Evolutionary conservation across 2,888 invertebrate species (phyloP), one percentile per base, ranked within the genome.

Genomic region (Acrobasis repandana): DNA sequence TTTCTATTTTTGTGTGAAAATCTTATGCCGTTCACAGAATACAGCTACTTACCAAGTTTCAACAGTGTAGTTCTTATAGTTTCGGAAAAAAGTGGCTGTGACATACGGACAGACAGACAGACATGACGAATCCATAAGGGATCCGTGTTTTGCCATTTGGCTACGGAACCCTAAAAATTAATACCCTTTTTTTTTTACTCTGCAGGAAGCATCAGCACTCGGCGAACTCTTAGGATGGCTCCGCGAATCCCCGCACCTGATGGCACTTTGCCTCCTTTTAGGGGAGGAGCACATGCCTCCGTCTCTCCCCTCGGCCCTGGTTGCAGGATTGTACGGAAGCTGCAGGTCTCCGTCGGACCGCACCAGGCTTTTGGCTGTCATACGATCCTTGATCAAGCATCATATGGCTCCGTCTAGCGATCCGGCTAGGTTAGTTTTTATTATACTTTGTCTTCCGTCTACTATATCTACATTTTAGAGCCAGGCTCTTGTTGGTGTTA

Each of bases 201-300:
- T 59, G 18, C 72, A 93, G 93, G 93, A 93, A 69, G 91, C 85
- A 14, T 73, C 80, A 65, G 86, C 90, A 0, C 72, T 93, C 2
- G 90, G 88, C 4, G 92, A 92, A 66, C 80, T 92, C 0, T 74
- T 92, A 63, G 92, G 89, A 79, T 91, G 92, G 86, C 85, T 93
- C 3, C 83, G 91, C 16, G 89, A 89, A 38, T 89, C 88, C 0
- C 92, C 92, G 0, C 90, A 89, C 66, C 76, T 92, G 10, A 88
- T 91, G n/a, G 80, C 92, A 0, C 75, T 92, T 4, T 90, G 90
- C 67, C 80, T 93, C 0, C 82, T 91, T 4, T 82, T 90, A 0
- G 92, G 92, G 11, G 92, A 92, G 61, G 89, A 90, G 10, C 83
- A 86, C 63, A 83, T 90, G 75, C 88, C 91, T 0, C 70, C 82